Evolutionary conservation across 2,797 vertebrate species (phyloP), one percentile per base, ranked within the genome.

Genomic region (Sebastes iracundus): DNA sequence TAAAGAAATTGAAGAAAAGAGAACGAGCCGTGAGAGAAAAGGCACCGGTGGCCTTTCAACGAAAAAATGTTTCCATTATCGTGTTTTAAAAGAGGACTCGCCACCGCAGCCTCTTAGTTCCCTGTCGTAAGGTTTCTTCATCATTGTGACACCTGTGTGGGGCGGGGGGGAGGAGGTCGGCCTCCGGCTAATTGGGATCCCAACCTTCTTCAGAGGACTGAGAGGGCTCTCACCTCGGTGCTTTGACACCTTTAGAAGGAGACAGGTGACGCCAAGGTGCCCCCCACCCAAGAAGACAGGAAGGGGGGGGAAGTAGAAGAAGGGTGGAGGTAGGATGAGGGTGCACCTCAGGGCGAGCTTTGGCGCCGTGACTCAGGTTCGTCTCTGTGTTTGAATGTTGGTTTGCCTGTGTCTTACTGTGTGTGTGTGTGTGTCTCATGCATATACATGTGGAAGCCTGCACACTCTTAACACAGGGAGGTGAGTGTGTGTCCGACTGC

Each of bases 211-310:
- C 53, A 82, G 72, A 83, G 75, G 71, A 53, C 59, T 4, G 27
- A 85, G 49, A 68, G 7, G 79, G 61, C 69, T 70, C 82, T 75
- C 79, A 52, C 61, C 77, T 83, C 28, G 1, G 66, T 28, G 83
- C 84, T 89, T 79, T 91, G 91, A 93, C 87, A 90, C 88, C 85
- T 86, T 80, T 62, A 84, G 65, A 84, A 75, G 77, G 72, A 88
- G 86, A 91, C 90, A 84, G 79, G 84, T 91, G 90, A 91, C 75
- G 27, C 86, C 80, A 62, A 33, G 83, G 61, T 81, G 62, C 53
- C 85, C 72, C 90, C 88, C 87, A 90, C 87, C 77, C 77, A 89
- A 66, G 75, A 71, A 81, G 77, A 79, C 63, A 68, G 52, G 25
- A n/a, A n/a, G 58, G 60, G 27, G 52, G 38, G 68, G 30, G n/a